Evolutionary conservation across 2,797 vertebrate species (phyloP).

Genomic region (Antrozous pallidus): DNA sequence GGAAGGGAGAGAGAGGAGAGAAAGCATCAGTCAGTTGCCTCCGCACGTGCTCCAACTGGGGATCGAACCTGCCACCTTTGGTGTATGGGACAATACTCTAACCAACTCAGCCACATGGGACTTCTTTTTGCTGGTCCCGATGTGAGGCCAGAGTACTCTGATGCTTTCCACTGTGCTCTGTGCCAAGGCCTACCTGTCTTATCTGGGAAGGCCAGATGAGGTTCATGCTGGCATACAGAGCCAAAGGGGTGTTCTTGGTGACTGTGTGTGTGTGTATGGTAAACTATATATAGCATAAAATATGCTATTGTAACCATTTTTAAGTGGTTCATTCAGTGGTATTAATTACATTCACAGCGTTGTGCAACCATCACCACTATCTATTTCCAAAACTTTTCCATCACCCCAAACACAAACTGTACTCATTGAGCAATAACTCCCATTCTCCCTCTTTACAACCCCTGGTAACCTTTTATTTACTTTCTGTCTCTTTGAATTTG

Average conservation of each 20-base stretch:
- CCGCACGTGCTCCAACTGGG: not conserved
- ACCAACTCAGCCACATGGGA: not conserved
- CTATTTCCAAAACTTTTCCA: slow-evolving; percentile 33
- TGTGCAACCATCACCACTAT: not conserved
- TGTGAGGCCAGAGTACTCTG: not conserved
- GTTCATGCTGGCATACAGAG: not conserved
- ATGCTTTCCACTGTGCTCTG: not conserved
- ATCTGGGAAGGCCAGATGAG: slow-evolving; percentile 16
- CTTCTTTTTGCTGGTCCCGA: slow-evolving; percentile 30
- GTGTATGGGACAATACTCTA: not conserved
- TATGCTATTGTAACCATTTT: not conserved
- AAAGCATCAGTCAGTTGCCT: not conserved
- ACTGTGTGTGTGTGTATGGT: not conserved
- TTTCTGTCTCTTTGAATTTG: slow-evolving; percentile 11
- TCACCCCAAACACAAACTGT: slow-evolving; percentile 32
- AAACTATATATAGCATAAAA: slow-evolving; percentile 18
- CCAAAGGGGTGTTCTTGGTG: not conserved
- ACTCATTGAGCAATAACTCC: slow-evolving; percentile 9
- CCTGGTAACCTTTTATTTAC: not conserved
- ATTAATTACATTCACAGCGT: not conserved
- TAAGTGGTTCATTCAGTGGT: not conserved
- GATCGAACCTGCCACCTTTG: not conserved
- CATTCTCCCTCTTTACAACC: not conserved
- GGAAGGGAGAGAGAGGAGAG: not conserved
- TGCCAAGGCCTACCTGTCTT: slow-evolving; percentile 18